phyloP scores from a whole-genome alignment of 2,797 vertebrate species.

The Rhabdophis nuchalis region DNA sequence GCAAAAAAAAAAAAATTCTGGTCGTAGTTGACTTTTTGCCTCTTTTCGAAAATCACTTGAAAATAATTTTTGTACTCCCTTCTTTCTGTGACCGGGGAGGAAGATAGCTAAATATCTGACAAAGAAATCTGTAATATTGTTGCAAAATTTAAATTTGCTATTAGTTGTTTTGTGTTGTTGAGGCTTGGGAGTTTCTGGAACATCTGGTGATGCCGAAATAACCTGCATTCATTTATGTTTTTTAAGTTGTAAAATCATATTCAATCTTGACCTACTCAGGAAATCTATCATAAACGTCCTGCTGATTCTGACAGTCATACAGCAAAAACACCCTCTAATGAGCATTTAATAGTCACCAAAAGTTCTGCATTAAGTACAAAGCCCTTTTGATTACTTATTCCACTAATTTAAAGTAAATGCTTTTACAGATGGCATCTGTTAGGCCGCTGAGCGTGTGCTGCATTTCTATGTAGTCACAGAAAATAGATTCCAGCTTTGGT shows the following conservation, averaged over 20 bases:
- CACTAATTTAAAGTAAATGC: slow-evolving; percentile 85
- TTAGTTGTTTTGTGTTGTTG: slow-evolving; percentile 60
- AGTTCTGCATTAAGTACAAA: slow-evolving; percentile 85
- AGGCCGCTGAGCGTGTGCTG: slow-evolving; percentile 73
- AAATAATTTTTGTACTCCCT: background rate
- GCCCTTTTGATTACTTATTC: slow-evolving; percentile 84
- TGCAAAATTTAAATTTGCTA: slow-evolving; percentile 69
- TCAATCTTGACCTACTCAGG: slow-evolving; percentile 82
- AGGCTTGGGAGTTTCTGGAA: slow-evolving; percentile 70
- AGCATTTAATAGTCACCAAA: slow-evolving; percentile 85
- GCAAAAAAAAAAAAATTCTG: too few relatives aligned
- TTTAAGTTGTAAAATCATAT: slow-evolving; percentile 84
- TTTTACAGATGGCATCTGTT: slow-evolving; percentile 86
- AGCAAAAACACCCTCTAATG: slow-evolving; percentile 84
- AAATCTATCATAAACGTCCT: slow-evolving; percentile 81
- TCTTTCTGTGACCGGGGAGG: background rate
- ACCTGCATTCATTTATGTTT: slow-evolving; percentile 79
- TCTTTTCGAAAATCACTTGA: background rate
- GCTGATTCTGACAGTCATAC: slow-evolving; percentile 82
- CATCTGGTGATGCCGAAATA: slow-evolving; percentile 81
- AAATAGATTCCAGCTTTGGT: slow-evolving; percentile 79
- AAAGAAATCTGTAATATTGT: slow-evolving; percentile 57
- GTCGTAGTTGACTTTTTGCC: background rate
- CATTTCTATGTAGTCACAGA: slow-evolving; percentile 76
- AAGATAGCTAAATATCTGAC: slow-evolving; percentile 49